Base-by-base conservation (phyloP, 2,797 vertebrate species). In the Rhinatrema bivittatum region DNA sequence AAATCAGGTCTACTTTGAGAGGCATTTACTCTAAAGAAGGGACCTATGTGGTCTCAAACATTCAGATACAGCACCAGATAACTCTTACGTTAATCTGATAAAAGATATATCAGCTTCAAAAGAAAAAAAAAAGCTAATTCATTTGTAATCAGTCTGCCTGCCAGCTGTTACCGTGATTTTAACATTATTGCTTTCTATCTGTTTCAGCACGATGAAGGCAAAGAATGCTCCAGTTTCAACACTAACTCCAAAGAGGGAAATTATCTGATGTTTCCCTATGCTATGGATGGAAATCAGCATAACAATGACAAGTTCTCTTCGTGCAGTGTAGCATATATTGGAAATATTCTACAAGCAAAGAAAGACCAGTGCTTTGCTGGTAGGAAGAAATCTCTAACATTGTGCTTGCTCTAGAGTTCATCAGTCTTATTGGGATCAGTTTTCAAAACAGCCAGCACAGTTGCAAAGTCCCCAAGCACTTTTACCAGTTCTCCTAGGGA, bases 211-310 rank as follows among this genome's bases (percentile, higher is more conserved):
- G 88, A 91, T 16, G 74, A 84, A 40, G 79, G 61, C 24, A 19
- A 46, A 4, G 63, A 84, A 35, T 89, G 89, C 10, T 78, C 79
- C 5, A 39, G 51, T 22, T 68, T 79, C 1, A 72, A 65, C 10
- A 68, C 78, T 3, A 29, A 38, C 1, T 58, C 42, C 3, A 72
- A 65, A 3, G 70, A 81, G 44, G 89, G 89, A 32, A 71, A 78
- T 25, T 90, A 77, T 63, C 67, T 91, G 65, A 91, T 91, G 89
- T 91, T 83, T 41, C 83, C 82, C 29, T 58, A 85, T 0, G 87
- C 87, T 49, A 64, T 79, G 2, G 59, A 82, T 1, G 72, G 74
- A 23, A 49, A 76, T n/a, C 78, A 72, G 16, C 82, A 85, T 43
- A 91, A 91, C 74, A 90, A 80, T 1, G 72, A 86, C 7, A 85